Percentiles rank a stretch among this genome's conserved stretches.
Evolutionary conservation across 2,113 vertebrate species (phyloP).

Genomic region (Microcebus jonahi): DNA sequence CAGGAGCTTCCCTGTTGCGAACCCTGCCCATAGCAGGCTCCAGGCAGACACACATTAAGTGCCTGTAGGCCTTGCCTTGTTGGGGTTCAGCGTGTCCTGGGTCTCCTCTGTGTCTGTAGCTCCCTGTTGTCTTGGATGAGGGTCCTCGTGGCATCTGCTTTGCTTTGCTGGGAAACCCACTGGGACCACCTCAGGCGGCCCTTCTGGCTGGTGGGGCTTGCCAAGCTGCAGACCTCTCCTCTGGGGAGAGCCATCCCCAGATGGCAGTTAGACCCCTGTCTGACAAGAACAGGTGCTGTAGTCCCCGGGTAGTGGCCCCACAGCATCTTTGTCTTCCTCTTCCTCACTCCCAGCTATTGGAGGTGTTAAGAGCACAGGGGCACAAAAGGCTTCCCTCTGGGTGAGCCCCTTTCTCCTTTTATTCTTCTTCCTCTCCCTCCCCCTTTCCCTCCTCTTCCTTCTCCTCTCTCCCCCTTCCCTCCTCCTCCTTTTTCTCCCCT

Average conservation of each 20-base stretch:
- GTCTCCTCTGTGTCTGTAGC: background rate
- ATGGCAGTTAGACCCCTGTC: background rate
- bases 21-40: background rate
- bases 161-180: background rate
- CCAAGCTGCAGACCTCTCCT: background rate
- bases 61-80: too few relatives aligned
- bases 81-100: background rate
- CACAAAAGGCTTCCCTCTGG: background rate
- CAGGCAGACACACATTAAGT: background rate
- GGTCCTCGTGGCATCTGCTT: background rate
- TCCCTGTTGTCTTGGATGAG: background rate
- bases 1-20: background rate
- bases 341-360: background rate
- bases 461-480: slow-evolving; percentile 56
- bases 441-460: background rate
- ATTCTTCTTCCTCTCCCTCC: background rate
- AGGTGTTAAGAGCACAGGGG: background rate
- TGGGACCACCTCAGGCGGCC: background rate
- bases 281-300: too few relatives aligned
- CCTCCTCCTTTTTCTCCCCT: background rate
- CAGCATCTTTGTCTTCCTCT: too few relatives aligned
- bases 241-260: background rate
- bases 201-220: background rate
- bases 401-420: slow-evolving; percentile 70
- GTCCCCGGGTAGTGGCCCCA: too few relatives aligned